Base-by-base conservation (phyloP, 2,113 vertebrate species). In the Elachura formosa region DNA sequence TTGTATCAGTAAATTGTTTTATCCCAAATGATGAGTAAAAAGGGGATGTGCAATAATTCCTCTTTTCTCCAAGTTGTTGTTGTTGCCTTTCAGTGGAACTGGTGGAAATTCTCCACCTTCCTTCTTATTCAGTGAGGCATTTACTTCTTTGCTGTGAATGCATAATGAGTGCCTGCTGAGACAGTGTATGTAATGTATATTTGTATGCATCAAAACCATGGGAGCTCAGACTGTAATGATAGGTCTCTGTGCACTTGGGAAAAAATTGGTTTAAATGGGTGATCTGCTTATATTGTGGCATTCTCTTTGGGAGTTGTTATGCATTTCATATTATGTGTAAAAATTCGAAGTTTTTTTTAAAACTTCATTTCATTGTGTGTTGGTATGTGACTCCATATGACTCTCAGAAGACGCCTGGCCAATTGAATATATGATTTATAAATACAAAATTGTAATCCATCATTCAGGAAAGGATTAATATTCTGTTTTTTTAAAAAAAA, bases 201-300 rank as follows among this genome's bases (percentile, higher is more conserved):
- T 88, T 96, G 78, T 93, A 43, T 83, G 91, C 49, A 93, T 96
- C 93, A 89, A 95, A 97, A 94, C 92, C 82, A 52, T 88, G 87
- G 95, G 87, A 95, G 71, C 91, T 95, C 86, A 96, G 90, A 71
- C 90, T 97, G 90, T 95, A 97, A 97, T 97, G 78, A 95, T 91
- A 94, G 68, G 66, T 84, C 69, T 93, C 82, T 86, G 54, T 89
- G 95, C 97, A 94, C 88, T 81, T 48, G 56, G 58, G 10, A 34
- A 90, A 89, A 54, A 90, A 90, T 86, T 85, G 34, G 72, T 72
- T 80, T 95, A 58, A 3, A 24, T 97, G 90, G 62, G 74, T 90
- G 87, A 83, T 93, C 76, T 48, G 77, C 33, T 96, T 94, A 46
- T 36, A 58, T 72, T 74, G 68, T 87, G 64, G n/a, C 83, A 67